A percentile compares a stretch with the other conserved stretches of the same genome.
Evolutionary conservation across 2,888 invertebrate genomes (phyloP).

Genomic region (Nebria salina): DNA sequence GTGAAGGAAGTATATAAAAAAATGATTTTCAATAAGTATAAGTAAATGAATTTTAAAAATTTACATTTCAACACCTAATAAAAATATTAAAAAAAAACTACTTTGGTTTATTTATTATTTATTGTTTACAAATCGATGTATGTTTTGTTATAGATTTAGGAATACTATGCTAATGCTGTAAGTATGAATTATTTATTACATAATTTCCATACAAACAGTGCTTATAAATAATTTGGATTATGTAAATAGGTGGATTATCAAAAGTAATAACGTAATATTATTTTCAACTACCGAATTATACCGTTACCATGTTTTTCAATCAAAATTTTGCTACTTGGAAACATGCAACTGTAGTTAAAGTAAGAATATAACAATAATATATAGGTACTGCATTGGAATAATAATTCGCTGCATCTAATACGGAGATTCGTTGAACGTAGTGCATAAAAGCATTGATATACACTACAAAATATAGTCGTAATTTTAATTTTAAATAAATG

Average conservation of each 20-base stretch:
- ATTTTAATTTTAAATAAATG: no score
- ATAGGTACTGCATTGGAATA: not conserved
- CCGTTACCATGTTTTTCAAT: not conserved
- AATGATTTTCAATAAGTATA: no score
- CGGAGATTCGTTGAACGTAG: no score
- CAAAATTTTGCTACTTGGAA: not conserved
- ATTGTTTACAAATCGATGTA: not conserved
- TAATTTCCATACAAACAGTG: not conserved
- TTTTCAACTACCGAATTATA: not conserved
- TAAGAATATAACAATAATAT: not conserved
- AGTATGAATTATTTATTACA: not conserved
- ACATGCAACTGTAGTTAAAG: not conserved
- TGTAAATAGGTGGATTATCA: not conserved
- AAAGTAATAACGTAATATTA: not conserved
- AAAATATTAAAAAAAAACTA: no score
- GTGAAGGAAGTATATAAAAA: no score
- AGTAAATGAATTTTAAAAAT: no score
- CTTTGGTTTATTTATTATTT: no score
- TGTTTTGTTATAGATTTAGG: not conserved
- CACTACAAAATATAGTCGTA: no score
- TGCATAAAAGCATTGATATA: no score
- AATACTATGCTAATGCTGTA: not conserved
- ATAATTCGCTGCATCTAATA: no score
- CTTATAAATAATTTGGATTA: constrained; percentile 1
- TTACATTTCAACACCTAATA: no score